These are phyloP conservation scores for Cisticola juncidis DNA, from an alignment of 2,113 vertebrate species.

Conservation along the genomic window DNA sequence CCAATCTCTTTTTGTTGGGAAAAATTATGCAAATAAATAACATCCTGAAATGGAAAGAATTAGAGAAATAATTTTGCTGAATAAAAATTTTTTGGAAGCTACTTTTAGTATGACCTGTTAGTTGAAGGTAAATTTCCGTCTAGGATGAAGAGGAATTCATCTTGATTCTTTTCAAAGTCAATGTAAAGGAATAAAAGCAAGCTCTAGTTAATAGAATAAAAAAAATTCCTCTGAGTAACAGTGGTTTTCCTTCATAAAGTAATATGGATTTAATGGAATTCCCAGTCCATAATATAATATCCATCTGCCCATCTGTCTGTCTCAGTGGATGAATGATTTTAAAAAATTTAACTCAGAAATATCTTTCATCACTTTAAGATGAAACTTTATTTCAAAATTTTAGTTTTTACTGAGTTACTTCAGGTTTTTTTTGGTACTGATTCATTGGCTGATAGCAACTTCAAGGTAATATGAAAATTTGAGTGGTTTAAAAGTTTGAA, in stretches of 20 bases:
- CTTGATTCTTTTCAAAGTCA: not conserved
- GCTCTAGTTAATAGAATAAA: not conserved
- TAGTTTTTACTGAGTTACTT: not conserved
- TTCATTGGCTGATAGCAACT: not conserved
- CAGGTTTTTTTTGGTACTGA: not conserved
- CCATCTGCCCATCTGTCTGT: not conserved
- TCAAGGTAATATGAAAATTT: not conserved
- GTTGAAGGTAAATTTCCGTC: not conserved
- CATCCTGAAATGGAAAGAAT: not conserved
- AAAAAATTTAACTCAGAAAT: not conserved
- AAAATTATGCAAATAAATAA: not conserved
- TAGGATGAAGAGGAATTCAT: not conserved
- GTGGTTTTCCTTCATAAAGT: not conserved
- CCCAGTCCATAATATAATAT: not conserved
- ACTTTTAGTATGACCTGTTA: not conserved
- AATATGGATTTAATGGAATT: not conserved
- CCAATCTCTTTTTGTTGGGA: not conserved
- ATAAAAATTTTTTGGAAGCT: not conserved
- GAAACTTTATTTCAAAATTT: not conserved
- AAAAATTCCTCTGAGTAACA: not conserved
- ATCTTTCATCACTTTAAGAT: not conserved
- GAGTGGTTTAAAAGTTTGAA: not conserved
- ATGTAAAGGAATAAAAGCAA: not conserved
- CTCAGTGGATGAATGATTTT: not conserved
- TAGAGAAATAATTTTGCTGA: not conserved